Base-by-base conservation (phyloP, 2,888 invertebrate genomes). In the Cinara cedri region DNA sequence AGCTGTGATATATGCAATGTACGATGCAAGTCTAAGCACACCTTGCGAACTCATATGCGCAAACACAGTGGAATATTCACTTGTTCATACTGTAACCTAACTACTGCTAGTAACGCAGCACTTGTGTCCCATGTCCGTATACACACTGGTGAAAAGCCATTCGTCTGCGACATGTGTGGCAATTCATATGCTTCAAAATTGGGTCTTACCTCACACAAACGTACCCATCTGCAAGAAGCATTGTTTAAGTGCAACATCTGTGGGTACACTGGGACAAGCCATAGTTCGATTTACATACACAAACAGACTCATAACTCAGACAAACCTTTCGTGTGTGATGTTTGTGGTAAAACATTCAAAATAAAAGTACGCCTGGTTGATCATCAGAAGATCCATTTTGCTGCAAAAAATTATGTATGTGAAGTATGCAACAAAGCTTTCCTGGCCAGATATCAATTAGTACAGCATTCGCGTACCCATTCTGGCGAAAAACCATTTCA, bases 401-500 rank as follows among this genome's bases (percentile, higher is more conserved):
- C 83, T 1, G 82, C 83, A 55, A 81, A 83, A 24, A 82, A 83
- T 10, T 83, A 83, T 60, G 82, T 82, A 9, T 84, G 84, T 66
- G 84, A 84, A 75, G 82, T 83, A 11, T 84, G 84, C 65, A 82
- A 83, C 24, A 83, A 83, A 24, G 82, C 83, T 0, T 84, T 84
- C 66, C 81, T 83, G 21, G 81, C 83, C 10, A 82, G 83, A 26
- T 83, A 84, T 55, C 83, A 83, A 16, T 81, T 84, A 21, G 83
- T 83, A 11, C 83, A 83, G 71, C 84, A 84, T 72, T 83, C 83
- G 54, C 76, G 83, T 14, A 83, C 83, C n/a, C 84, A 84, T 78
- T 83, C 84, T 0, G 87, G 87, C 3, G 87, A 87, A 81, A 85
- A 85, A 81, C 86, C 86, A 4, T 85, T 86, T 82, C 85, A 86